Evolutionary conservation across 2,113 vertebrate genomes (phyloP), one percentile per base, ranked within the genome.

Genomic region (Centrocercus urophasianus): DNA sequence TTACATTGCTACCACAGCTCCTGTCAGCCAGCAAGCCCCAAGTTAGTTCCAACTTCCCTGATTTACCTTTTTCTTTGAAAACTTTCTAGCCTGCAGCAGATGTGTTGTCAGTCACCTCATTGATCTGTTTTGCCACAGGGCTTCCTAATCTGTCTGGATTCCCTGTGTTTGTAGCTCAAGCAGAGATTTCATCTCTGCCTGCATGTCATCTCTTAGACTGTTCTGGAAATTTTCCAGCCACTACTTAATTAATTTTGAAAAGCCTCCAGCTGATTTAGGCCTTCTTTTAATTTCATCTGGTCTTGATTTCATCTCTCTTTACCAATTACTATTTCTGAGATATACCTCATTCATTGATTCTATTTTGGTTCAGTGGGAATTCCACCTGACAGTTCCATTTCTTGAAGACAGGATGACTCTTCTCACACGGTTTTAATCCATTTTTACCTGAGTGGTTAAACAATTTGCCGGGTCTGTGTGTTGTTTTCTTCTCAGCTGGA

Each of bases 211-310:
- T 92, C 79, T 70, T 92, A 90, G 87, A 83, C 84, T 11, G 7
- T 76, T 91, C 89, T 95, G 94, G 78, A 95, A 96, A 91, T 89
- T 85, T 93, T 95, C 89, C 91, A 93, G 72, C 64, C 89, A 79
- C 89, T 83, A 79, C 75, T 91, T 95, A 95, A 96, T 96, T 95
- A 94, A 92, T 93, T 95, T 93, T 91, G 85, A 94, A 93, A 96
- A 95, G 72, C 94, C 87, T 96, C 90, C 92, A 97, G 90, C 77
- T 97, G 93, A 90, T 92, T 95, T 89, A 96, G 86, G 93, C 92
- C 83, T 83, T 92, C 76, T 86, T 93, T 94, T 93, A 96, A 96
- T 96, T 96, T 96, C 85, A 72, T 93, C 93, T 88, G 61, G 52
- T 95, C 81, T 92, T 89, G 72, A 96, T 93, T 96, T 94, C 67